Base-by-base conservation (phyloP, 2,113 vertebrate genomes). In the Catharus minimus region DNA sequence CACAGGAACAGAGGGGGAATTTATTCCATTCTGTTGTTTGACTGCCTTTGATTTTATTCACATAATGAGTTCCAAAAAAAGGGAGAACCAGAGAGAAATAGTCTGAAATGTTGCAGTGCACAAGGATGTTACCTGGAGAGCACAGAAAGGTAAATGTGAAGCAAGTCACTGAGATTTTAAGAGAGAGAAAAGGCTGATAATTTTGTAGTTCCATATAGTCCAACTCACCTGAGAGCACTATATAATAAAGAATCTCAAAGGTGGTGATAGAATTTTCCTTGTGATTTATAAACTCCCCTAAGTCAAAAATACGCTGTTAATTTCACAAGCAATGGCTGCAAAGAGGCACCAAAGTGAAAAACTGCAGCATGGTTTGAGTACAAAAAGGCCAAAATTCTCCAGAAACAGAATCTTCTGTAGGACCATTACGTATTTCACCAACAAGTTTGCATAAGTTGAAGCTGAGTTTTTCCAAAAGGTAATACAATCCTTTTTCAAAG, bases 401-500 rank as follows among this genome's bases (percentile, higher is more conserved):
- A 92, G 96, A 96, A 98, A 97, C 95, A 97, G 96, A 97, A 97
- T 96, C 95, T 93, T 73, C 95, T 94, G 82, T 71, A 95, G 96
- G 95, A 96, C 96, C 75, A 13, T 91, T 46, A 74, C 53, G 91
- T 97, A 90, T 95, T 97, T 97, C 96, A 97, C 88, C 92, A 96
- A 72, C n/a, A 93, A 92, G 75, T 94, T 97, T 97, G 96, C 88
- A 94, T 68, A 97, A 38, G 97, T 94, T 96, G 96, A 97, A 90
- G 79, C 41, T 68, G 66, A 91, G 67, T 91, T 96, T 96, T 97
- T 97, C 96, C 97, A 95, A 97, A 98, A 86, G 61, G 98, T 97
- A 97, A 97, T 83, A 96, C 96, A 97, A 98, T 97, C 97, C 93
- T 90, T 96, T 96, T 98, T 98, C 96, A 97, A 97, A 97, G 91